These are phyloP conservation scores for Hyalella azteca DNA, from an alignment of 2,888 invertebrate species.

Conservation along the genomic window DNA sequence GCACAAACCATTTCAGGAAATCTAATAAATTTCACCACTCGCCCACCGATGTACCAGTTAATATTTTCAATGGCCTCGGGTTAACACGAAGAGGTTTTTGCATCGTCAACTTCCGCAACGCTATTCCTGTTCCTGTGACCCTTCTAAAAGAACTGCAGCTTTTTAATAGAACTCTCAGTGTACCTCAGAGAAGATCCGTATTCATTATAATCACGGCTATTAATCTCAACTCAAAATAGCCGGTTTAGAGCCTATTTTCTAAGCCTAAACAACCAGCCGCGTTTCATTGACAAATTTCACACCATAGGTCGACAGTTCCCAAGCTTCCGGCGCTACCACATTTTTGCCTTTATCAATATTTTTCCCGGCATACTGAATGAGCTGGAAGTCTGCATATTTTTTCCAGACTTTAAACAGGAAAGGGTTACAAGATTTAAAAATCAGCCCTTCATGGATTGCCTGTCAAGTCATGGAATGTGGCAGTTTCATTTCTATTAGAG, in stretches of 20 bases:
- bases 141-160: not conserved
- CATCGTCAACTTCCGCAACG: too few species aligned
- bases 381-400: not conserved
- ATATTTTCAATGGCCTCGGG: too few species aligned
- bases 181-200: not conserved
- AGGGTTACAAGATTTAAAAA: not conserved
- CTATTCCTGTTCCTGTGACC: too few species aligned
- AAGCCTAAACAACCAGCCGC: not conserved
- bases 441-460: not conserved
- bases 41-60: too few species aligned
- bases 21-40: too few species aligned
- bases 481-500: too few species aligned
- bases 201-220: not conserved
- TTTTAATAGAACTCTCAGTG: not conserved
- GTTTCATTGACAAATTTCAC: not conserved
- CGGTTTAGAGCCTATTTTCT: not conserved
- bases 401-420: not conserved
- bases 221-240: not conserved
- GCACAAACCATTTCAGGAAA: too few species aligned
- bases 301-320: not conserved
- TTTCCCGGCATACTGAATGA: not conserved
- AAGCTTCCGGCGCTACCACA: slow-evolving; percentile 21
- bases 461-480: too few species aligned
- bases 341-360: not conserved
- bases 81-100: too few species aligned